phyloP scores from a whole-genome alignment of 2,113 vertebrate genomes.

The Takifugu bimaculatus region DNA sequence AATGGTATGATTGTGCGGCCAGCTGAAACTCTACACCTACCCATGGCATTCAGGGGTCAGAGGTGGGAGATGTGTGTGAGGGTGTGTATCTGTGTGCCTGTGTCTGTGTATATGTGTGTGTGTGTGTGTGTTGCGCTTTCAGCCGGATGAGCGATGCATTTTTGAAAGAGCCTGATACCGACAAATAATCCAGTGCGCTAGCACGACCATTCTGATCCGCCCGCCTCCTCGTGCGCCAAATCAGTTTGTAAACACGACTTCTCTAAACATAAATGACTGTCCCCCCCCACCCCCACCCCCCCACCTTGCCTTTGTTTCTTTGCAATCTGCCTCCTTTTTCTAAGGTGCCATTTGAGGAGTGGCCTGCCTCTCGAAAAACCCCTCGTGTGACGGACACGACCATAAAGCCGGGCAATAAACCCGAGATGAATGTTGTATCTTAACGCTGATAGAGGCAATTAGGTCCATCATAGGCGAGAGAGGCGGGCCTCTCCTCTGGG shows the following conservation, averaged over 20 bases:
- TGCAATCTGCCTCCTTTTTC: constrained; percentile 55
- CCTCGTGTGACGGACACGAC: constrained; percentile 60
- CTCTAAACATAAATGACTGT: constrained; percentile 32
- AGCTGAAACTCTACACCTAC: constrained; percentile 68
- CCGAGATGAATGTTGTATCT: constrained; percentile 69
- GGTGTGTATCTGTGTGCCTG: not conserved
- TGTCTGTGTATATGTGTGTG: constrained; percentile 11
- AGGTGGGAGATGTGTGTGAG: constrained; percentile 54
- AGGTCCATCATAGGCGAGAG: constrained; percentile 65
- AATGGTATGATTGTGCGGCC: constrained; percentile 66
- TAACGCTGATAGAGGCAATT: constrained; percentile 72
- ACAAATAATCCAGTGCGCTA: constrained; percentile 44
- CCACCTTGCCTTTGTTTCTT: constrained; percentile 11
- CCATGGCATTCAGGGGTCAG: constrained; percentile 57
- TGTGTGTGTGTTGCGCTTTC: constrained; percentile 35
- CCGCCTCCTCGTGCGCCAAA: constrained; percentile 18
- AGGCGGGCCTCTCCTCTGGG: constrained; percentile 58
- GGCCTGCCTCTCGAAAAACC: constrained; percentile 54
- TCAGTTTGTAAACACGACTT: constrained; percentile 22
- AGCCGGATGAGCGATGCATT: constrained; percentile 40
- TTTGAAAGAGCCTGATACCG: constrained; percentile 51
- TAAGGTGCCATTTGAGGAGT: constrained; percentile 52
- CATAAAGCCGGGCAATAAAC: constrained; percentile 64
- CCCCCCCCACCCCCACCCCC: not conserved
- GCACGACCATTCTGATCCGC: constrained; percentile 37